Conservation (phyloP, 2,113 vertebrate species). For the Labeo rohita region DNA sequence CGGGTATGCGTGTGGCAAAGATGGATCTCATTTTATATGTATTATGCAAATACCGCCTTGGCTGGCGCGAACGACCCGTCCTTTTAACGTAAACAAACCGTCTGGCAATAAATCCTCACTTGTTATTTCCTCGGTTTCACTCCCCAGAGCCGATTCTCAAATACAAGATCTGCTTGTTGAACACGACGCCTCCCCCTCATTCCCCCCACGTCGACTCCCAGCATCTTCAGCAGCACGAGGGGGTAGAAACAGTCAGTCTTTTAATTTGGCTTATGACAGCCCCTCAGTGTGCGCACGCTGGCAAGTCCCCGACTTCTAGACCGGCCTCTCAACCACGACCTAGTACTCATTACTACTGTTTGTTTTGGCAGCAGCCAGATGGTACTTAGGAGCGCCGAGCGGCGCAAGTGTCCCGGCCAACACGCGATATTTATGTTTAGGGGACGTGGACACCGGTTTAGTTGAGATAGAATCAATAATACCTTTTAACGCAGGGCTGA, state of each 20-base stretch:
- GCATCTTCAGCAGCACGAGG: conserved; percentile 52
- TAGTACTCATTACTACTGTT: conserved; percentile 81
- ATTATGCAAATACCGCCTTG: conserved; percentile 61
- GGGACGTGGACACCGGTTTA: conserved; percentile 63
- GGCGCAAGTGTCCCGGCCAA: conserved; percentile 68
- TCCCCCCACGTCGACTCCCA: conserved; percentile 41
- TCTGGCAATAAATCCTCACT: conserved; percentile 63
- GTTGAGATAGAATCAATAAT: conserved; percentile 71
- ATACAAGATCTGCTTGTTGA: conserved; percentile 64
- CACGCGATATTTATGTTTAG: conserved; percentile 70
- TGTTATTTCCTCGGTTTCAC: conserved; percentile 60
- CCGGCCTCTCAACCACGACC: conserved; percentile 71
- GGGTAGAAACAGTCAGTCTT: conserved; percentile 71
- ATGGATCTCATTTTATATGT: conserved; percentile 58
- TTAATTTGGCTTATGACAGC: conserved; percentile 72
- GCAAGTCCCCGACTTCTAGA: conserved; percentile 55
- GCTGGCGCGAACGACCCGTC: conserved; percentile 21
- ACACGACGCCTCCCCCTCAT: conserved; percentile 17
- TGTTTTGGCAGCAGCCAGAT: conserved; percentile 76
- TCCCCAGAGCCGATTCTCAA: conserved; percentile 57
- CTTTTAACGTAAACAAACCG: conserved; percentile 60
- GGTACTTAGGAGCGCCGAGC: conserved; percentile 72
- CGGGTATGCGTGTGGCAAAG: conserved; percentile 58
- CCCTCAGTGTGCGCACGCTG: conserved; percentile 75
- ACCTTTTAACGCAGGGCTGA: conserved; percentile 44